phyloP scores from a whole-genome alignment of 2,888 invertebrate species.

The Thymelicus acteon region DNA sequence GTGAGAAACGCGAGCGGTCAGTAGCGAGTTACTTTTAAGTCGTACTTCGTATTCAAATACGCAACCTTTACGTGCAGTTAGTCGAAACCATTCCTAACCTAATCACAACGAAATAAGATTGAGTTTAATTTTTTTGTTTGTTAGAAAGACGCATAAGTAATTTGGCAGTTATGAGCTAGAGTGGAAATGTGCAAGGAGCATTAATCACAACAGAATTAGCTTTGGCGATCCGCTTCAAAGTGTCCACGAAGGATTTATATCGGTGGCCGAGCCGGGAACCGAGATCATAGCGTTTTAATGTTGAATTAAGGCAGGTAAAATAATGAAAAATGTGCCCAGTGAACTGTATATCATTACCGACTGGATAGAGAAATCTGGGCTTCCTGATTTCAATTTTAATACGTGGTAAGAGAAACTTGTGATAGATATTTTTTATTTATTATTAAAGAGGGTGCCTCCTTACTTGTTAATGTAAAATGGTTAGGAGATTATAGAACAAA shows the following conservation, averaged over 20 bases:
- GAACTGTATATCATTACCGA: conserved; percentile 12
- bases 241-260: conserved; percentile 79
- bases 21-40: conserved; percentile 72
- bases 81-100: not conserved
- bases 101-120: conserved; percentile 49
- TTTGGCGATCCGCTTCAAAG: conserved; percentile 81
- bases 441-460: no score
- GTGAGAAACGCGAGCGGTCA: conserved; percentile 81
- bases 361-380: conserved; percentile 2
- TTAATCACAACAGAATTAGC: conserved; percentile 84
- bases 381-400: conserved; percentile 11
- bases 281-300: conserved; percentile 42
- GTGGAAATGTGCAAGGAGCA: conserved; percentile 79
- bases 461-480: no score
- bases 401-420: not conserved
- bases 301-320: conserved; percentile 48
- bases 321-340: conserved; percentile 44
- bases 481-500: no score
- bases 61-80: conserved; percentile 40
- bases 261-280: conserved; percentile 49
- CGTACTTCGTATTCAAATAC: conserved; percentile 48
- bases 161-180: conserved; percentile 60
- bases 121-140: conserved; percentile 43
- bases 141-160: conserved; percentile 39
- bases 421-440: no score